Base-by-base conservation (phyloP, 2,888 invertebrate species). In the Callyntrura guangdongensis region DNA sequence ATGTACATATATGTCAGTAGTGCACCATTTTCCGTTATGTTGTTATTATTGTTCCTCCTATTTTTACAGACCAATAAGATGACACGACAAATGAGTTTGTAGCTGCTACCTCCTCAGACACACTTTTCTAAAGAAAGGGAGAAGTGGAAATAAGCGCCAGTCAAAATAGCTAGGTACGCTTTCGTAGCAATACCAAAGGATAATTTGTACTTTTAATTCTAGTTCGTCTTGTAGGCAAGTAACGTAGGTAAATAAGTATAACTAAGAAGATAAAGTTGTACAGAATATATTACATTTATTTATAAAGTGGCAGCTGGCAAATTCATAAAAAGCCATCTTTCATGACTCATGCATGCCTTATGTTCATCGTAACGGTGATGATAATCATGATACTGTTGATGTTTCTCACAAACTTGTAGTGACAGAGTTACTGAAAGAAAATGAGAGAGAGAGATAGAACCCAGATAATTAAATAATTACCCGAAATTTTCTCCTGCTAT, bases 241-340 rank as follows among this genome's bases (percentile, higher is more conserved):
- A 11, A 36, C 36, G 6, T 36, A 36, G 36, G 36, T 36, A 36
- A 53, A 9, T 14, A 12, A 53, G 53, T 14, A 12, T 14, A n/a
- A 53, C 53, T 14, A n/a, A 9, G 3, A n/a, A 9, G 3, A n/a
- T 53, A 53, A 53, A 9, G 3, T 53, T 53, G 53, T 14, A n/a
- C 53, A 53, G 1, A 53, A 53, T 53, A n/a, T n/a, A 53, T n/a
- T 53, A 36, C 36, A 36, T 36, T 25, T 64, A 20, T 20, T 64
- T 53, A 49, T 25, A 74, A 74, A 77, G 77, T 77, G 53, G 82
- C 82, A 82, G 64, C 61, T 82, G 82, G 82, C 47, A 82, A 45
- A 49, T 61, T 64, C 47, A 47, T 82, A 47, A 82, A 82, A 64
- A 64, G 47, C 47, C 77, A 77, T 77, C 77, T 77, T n/a, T 77